These are phyloP conservation scores for Marronus borbonicus DNA, from an alignment of 2,888 invertebrate genomes.

Conservation along the genomic window DNA sequence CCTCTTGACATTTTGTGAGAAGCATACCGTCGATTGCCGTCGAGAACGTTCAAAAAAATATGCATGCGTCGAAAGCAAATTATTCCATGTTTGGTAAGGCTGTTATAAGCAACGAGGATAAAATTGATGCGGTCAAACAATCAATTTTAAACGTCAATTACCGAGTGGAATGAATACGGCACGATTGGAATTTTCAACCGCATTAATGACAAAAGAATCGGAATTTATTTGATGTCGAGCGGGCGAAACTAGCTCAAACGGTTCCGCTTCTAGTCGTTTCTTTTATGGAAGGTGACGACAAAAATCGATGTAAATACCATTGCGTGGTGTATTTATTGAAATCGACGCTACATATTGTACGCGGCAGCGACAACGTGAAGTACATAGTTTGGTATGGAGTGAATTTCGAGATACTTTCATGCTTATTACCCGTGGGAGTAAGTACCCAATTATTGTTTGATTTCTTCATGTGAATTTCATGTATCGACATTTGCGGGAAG, in stretches of 20 bases:
- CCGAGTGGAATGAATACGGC: conserved; percentile 10
- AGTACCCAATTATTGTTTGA: too few relatives aligned
- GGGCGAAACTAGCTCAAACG: conserved; percentile 11
- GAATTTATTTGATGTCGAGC: conserved; percentile 21
- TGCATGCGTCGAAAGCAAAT: conserved; percentile 3
- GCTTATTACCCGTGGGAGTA: too few relatives aligned
- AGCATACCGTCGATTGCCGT: neutral
- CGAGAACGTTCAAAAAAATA: neutral
- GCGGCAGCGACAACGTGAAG: neutral
- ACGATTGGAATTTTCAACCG: conserved; percentile 20
- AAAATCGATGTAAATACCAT: conserved; percentile 6
- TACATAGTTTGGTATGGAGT: neutral
- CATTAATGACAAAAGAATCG: conserved; percentile 6
- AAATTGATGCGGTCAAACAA: conserved; percentile 11
- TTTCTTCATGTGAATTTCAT: too few relatives aligned
- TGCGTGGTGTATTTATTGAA: neutral
- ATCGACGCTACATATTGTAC: neutral
- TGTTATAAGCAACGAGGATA: neutral
- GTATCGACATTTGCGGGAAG: too few relatives aligned
- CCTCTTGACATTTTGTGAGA: conserved; percentile 1
- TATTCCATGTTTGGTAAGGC: conserved; percentile 16
- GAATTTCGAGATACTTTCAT: too few relatives aligned
- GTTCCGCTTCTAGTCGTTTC: neutral
- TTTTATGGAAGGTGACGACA: conserved; percentile 14
- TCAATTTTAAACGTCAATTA: conserved; percentile 31